Conservation (phyloP, 2,113 vertebrate genomes). For the Malurus melanocephalus region DNA sequence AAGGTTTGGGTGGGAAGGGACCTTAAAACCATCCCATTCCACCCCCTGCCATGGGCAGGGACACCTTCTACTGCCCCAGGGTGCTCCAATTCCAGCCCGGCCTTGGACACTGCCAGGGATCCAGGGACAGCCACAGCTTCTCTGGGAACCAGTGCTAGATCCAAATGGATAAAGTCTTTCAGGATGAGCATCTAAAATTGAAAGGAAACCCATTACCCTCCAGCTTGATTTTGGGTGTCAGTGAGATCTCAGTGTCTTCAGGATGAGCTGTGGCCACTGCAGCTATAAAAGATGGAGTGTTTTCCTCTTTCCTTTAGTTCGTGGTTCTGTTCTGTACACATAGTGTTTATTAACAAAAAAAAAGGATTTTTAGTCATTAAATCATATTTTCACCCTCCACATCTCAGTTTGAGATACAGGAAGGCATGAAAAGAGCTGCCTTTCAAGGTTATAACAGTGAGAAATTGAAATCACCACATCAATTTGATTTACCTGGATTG, state of each 20-base stretch:
- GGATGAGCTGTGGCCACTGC: neutral
- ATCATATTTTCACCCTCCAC: neutral
- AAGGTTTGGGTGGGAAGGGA: neutral
- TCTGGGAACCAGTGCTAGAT: neutral
- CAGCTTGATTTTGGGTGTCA: neutral
- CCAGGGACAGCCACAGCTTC: neutral
- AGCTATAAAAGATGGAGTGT: neutral
- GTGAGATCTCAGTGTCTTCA: neutral
- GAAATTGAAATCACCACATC: neutral
- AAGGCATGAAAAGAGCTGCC: neutral
- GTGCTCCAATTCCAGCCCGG: rapidly evolving
- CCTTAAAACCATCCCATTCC: neutral
- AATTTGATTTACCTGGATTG: neutral
- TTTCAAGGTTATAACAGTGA: neutral
- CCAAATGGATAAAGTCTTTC: neutral
- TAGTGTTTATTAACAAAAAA: neutral
- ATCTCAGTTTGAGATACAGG: no score
- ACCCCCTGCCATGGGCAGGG: neutral
- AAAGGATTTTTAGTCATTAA: neutral
- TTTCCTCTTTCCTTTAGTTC: neutral
- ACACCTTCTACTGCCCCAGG: neutral
- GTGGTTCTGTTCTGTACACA: rapidly evolving
- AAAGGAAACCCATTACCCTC: neutral
- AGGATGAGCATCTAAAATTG: neutral
- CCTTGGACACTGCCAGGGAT: neutral